Conservation (phyloP, 2,888 invertebrate genomes). For the Orchesella flavescens region DNA sequence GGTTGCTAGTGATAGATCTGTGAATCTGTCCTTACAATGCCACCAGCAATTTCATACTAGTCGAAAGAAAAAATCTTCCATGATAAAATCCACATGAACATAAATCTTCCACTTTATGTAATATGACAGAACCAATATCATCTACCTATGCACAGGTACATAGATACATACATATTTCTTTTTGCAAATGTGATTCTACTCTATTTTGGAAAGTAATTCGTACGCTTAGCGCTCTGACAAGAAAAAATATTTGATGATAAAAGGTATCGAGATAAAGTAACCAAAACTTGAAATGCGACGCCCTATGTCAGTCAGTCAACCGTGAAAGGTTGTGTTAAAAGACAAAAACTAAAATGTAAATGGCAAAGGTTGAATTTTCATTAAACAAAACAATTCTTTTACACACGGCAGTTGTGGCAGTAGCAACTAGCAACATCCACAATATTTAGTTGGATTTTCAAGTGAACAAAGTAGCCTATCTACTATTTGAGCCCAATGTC, state of each 20-base stretch:
- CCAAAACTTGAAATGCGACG: slow-evolving; percentile 41
- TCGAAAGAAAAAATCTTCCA: not conserved
- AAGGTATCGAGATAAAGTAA: slow-evolving; percentile 1
- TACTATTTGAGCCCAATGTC: slow-evolving; percentile 10
- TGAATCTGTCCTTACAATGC: not conserved
- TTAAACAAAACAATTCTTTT: too few species aligned
- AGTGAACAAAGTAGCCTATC: not conserved
- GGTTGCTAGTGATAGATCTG: too few species aligned
- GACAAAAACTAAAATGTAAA: slow-evolving; percentile 1
- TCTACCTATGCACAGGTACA: not conserved
- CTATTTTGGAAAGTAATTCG: not conserved
- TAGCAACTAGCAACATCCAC: not conserved
- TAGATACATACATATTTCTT: not conserved
- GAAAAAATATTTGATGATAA: not conserved
- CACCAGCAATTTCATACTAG: not conserved
- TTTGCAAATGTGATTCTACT: not conserved
- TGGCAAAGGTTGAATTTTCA: too few species aligned
- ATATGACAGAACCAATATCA: not conserved
- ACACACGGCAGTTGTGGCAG: not conserved
- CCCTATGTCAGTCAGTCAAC: slow-evolving; percentile 42
- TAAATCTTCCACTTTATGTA: not conserved
- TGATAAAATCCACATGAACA: not conserved
- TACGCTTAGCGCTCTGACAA: not conserved
- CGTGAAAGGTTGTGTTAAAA: slow-evolving; percentile 41
- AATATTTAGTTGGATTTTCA: not conserved